Percentiles rank a stretch among this genome's conserved stretches.
Evolutionary conservation across 92 coral and sea anemone species (phyloP).

Genomic region (Ricordea florida): DNA sequence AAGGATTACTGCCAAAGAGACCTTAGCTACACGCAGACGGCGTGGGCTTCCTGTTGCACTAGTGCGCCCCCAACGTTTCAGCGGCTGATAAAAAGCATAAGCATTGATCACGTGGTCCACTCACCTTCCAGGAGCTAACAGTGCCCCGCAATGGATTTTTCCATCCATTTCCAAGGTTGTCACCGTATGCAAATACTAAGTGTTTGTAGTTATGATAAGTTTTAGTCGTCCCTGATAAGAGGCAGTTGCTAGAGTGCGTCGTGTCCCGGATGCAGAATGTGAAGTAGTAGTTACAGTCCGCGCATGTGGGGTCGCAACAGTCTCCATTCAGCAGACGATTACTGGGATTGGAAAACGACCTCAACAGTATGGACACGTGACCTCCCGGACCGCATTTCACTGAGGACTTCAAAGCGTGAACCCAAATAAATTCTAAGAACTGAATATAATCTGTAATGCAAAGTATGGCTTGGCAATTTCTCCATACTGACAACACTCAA

Average conservation of each 20-base stretch:
- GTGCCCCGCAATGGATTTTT: slow-evolving; percentile 57
- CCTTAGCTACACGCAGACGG: no score
- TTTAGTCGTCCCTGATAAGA: slow-evolving; percentile 36
- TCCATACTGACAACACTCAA: no score
- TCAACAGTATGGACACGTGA: slow-evolving; percentile 38
- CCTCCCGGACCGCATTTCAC: slow-evolving; percentile 46
- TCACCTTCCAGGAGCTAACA: slow-evolving; percentile 70
- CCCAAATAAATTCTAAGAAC: no score
- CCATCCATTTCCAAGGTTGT: slow-evolving; percentile 38
- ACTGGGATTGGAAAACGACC: slow-evolving; percentile 61
- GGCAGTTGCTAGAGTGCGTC: slow-evolving; percentile 15
- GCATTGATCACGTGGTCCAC: no score
- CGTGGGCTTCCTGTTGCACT: no score
- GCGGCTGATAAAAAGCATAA: no score
- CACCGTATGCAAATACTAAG: slow-evolving; percentile 45
- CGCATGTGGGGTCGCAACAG: slow-evolving; percentile 69
- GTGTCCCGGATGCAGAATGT: slow-evolving; percentile 18
- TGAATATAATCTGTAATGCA: not conserved
- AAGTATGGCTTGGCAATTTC: not conserved
- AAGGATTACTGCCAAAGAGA: no score
- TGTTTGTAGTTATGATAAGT: slow-evolving; percentile 53
- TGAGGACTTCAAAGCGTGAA: slow-evolving; percentile 3
- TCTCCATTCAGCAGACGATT: slow-evolving; percentile 26
- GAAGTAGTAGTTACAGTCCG: slow-evolving; percentile 14
- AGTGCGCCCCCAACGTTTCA: no score